Percentiles rank a stretch among this genome's conserved stretches.
Evolutionary conservation across 2,888 invertebrate species (phyloP).

Genomic region (Neoascia interrupta): DNA sequence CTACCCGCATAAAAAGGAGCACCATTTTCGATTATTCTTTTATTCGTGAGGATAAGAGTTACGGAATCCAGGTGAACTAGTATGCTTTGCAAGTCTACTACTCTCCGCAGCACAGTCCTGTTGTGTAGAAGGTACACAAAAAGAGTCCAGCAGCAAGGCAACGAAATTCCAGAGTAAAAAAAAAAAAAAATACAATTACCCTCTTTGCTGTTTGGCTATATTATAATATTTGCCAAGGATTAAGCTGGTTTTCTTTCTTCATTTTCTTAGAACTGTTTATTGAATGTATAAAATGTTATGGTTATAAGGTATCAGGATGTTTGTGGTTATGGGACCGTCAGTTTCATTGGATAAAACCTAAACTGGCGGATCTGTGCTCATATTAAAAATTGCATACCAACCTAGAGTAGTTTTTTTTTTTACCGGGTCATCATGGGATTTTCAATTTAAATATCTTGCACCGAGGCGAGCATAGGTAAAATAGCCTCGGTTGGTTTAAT

Average conservation of each 20-base stretch:
- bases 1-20: constrained; percentile 5
- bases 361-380: too few species aligned
- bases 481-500: too few species aligned
- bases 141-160: neutral
- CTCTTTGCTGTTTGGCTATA: constrained; percentile 41
- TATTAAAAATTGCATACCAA: too few species aligned
- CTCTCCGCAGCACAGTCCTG: neutral
- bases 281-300: constrained; percentile 57
- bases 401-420: too few species aligned
- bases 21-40: constrained; percentile 55
- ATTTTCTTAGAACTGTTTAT: constrained; percentile 41
- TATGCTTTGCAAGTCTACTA: constrained; percentile 14
- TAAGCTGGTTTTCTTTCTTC: constrained; percentile 28
- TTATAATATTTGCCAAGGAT: too few species aligned
- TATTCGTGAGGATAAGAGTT: constrained; percentile 48
- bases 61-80: constrained; percentile 53
- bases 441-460: too few species aligned
- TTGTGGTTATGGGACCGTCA: too few species aligned
- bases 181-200: constrained; percentile 59
- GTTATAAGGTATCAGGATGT: constrained; percentile 20
- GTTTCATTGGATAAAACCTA: too few species aligned
- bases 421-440: too few species aligned
- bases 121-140: neutral
- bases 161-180: constrained; percentile 19
- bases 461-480: too few species aligned